Evolutionary conservation across 2,797 vertebrate species (phyloP), one percentile per base, ranked within the genome.

Genomic region (Anguilla marmorata): DNA sequence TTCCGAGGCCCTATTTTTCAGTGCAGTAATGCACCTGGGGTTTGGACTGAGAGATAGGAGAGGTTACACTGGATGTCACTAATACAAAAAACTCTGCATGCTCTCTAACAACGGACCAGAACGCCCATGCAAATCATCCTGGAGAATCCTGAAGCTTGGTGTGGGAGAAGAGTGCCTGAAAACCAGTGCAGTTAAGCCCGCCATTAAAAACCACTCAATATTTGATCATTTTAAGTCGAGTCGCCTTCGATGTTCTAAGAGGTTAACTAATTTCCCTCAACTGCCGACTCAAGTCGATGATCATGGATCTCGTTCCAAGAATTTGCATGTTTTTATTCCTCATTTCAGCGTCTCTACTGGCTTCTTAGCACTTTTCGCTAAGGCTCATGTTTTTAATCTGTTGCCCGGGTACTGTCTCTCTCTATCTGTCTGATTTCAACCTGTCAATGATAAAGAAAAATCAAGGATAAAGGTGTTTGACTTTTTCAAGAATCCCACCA

Each of bases 201-300:
- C 41, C 79, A 82, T 82, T 82, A 21, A n/a, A 63, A 82, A 50
- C n/a, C 7, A 82, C 45, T 82, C 79, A 82, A 9, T 82, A 82
- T 82, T 50, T 6, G 33, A 82, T 48, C n/a, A 50, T 82, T 76
- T 21, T 48, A n/a, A 82, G 41, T 82, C 41, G n/a, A 50, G 0
- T 50, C 79, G 19, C 79, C 19, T 82, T n/a, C 45, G 2, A 6
- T 45, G 19, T 21, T 80, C 76, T 45, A 12, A 33, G 72, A 76
- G 14, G 45, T 82, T 24, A 50, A 82, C 45, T 82, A 1, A 48
- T 82, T 9, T 50, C 19, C 5, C 1, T 82, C 41, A n/a, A 24
- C 45, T 24, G 14, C 21, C 21, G 12, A 21, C 72, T 76, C 8
- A 21, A 24, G 45, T 48, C 11, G 79, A 24, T 45, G 19, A 82